phyloP scores from a whole-genome alignment of 2,888 invertebrate genomes.

The Geophilus truncorum region DNA sequence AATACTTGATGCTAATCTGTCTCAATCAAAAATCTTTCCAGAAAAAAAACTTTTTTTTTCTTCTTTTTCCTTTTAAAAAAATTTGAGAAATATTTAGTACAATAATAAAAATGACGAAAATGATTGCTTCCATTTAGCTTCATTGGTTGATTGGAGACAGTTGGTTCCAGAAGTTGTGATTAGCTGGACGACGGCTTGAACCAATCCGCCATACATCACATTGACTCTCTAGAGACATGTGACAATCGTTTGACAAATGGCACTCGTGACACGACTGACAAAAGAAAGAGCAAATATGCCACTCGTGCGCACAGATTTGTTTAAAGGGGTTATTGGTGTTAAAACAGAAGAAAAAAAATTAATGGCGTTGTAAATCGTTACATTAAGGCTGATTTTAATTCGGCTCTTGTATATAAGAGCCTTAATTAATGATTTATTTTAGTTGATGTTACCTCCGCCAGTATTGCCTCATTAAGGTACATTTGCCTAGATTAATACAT shows the following conservation, averaged over 20 bases:
- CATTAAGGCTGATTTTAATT: neutral
- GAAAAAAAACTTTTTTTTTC: neutral
- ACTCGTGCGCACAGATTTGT: neutral
- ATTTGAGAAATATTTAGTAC: no score
- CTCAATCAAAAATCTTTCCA: neutral
- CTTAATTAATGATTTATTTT: constrained; percentile 4
- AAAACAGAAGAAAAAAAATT: neutral
- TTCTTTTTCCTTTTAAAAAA: neutral
- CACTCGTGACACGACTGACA: neutral
- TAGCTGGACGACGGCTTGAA: neutral
- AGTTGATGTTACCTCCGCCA: neutral
- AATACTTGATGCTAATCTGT: neutral
- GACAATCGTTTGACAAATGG: neutral
- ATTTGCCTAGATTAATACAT: neutral
- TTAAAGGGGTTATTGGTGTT: neutral
- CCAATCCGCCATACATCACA: neutral
- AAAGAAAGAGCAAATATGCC: neutral
- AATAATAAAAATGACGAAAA: neutral
- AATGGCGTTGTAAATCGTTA: neutral
- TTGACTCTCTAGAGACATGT: neutral
- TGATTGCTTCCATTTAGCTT: neutral
- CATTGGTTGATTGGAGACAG: neutral
- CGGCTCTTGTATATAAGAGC: neutral
- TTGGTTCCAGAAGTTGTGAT: neutral
- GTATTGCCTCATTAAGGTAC: neutral